Evolutionary conservation across 64 coral and sea anemone genomes (phyloP), one percentile per base, ranked within the genome.

Genomic region (Pocillopora damicornis): DNA sequence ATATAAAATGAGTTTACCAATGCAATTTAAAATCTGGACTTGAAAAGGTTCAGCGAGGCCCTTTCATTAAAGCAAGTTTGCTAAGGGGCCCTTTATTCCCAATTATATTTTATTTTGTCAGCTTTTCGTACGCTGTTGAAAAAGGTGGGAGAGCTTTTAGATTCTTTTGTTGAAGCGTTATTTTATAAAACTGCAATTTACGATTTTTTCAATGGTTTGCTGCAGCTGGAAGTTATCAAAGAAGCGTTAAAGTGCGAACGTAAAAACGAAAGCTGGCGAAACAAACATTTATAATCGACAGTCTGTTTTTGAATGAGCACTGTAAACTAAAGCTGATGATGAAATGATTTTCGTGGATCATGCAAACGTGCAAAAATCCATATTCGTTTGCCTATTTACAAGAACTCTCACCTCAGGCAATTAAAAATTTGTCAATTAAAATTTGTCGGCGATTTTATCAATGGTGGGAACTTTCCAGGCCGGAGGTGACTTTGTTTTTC

Each of bases 391-490:
- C 22, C 11, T 1, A 71, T 71, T 71, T 1, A 20, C 67, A 71
- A 23, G 20, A 71, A 71, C 57, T 18, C 20, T 77, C 75, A 18
- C 37, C 75, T 58, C 57, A 17, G 20, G 42, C 42, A 56, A 77
- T 77, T 79, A 60, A 60, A 79, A 26, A 5, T 34, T 57, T 77
- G 37, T n/a, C 4, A 8, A 71, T 71, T 9, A 71, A 71, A 25
- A 25, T n/a, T 79, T 79, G 57, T 79, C 77, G 38, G 77, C 57
- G 38, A 25, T 14, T 57, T 79, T 79, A 51, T 79, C 77, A 30
- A 5, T 60, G 11, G 15, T 25, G 16, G 60, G 60, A 15, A 79
- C 26, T 60, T 71, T 71, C 67, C 18, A 71, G 18, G 67, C 67
- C 20, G 67, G 67, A 71, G 67, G 67, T 71, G 11, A 63, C 0